Evolutionary conservation across 2,888 invertebrate genomes (phyloP), one percentile per base, ranked within the genome.

Genomic region (Aethes cnicana): DNA sequence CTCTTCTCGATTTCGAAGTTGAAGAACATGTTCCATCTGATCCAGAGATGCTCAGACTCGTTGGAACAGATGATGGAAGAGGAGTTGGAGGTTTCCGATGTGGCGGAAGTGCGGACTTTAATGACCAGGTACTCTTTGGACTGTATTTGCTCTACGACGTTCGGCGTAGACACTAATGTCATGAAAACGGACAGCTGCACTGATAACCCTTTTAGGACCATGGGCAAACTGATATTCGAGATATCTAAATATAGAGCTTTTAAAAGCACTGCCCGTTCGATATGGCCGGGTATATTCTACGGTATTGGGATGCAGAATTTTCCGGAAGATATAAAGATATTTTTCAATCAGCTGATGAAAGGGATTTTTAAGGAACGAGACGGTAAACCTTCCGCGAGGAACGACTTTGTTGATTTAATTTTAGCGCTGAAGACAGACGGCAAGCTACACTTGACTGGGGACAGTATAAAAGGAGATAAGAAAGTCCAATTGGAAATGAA

Each of bases 211-310:
- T 78, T 77, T 33, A 50, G 42, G 2, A 54, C 44, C 4, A 64
- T 74, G 20, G 73, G 70, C 1, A 26, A 61, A 9, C 16, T 58
- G 2, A 63, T 71, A 25, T 64, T 68, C 20, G 36, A 56, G 11
- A 47, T 35, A 5, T 59, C 68, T 0, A 57, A 49, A 25, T 46
- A 36, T 9, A 55, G 58, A n/a, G 65, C 57, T 5, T 55, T 63
- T 8, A 62, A 56, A 21, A 33, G 59, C 7, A 39, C 59, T 0
- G 35, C 54, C 0, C 65, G 74, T 3, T 44, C 62, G 2, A 54
- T 72, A 0, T 76, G 77, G 77, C 77, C 77, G 0, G 47, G 48
- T 0, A 46, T 69, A 3, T 77, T 71, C 39, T 74, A 76, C 26
- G 60, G 61, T 0, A 25, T 75, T 1, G 69, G 72, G 0, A 46